These are phyloP conservation scores for Chelonus formosanus DNA, from an alignment of 2,888 invertebrate species.

Conservation along the genomic window DNA sequence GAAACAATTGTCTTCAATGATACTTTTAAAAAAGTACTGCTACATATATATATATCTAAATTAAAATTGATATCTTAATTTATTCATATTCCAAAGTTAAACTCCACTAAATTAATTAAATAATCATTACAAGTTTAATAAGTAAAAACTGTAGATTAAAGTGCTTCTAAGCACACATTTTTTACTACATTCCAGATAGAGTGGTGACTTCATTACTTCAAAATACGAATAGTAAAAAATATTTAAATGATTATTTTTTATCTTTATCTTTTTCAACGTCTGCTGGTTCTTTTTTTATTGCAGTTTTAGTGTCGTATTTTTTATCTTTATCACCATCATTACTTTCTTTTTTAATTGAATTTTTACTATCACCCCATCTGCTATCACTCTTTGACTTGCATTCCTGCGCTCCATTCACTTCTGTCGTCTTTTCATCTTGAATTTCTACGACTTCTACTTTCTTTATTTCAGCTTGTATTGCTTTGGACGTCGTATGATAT, in stretches of 20 bases:
- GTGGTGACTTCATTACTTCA: too few species aligned
- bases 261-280: conserved; percentile 43
- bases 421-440: conserved; percentile 59
- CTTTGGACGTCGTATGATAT: conserved; percentile 59
- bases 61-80: too few species aligned
- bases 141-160: too few species aligned
- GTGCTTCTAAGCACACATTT: too few species aligned
- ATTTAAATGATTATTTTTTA: conserved; percentile 46
- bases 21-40: too few species aligned
- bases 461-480: conserved; percentile 56
- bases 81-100: too few species aligned
- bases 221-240: conserved; percentile 32
- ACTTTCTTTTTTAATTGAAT: conserved; percentile 55
- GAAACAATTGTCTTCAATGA: too few species aligned
- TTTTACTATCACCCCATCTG: conserved; percentile 60
- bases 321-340: conserved; percentile 56
- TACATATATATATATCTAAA: too few species aligned
- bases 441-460: conserved; percentile 63
- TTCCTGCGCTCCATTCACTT: conserved; percentile 62
- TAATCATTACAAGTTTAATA: too few species aligned
- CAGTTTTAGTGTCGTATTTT: conserved; percentile 55
- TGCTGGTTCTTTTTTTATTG: conserved; percentile 44
- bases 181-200: too few species aligned
- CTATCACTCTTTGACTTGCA: conserved; percentile 60
- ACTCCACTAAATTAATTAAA: too few species aligned